These are phyloP conservation scores for Metopia argyrocephala DNA, from an alignment of 2,888 invertebrate species.

Conservation along the genomic window DNA sequence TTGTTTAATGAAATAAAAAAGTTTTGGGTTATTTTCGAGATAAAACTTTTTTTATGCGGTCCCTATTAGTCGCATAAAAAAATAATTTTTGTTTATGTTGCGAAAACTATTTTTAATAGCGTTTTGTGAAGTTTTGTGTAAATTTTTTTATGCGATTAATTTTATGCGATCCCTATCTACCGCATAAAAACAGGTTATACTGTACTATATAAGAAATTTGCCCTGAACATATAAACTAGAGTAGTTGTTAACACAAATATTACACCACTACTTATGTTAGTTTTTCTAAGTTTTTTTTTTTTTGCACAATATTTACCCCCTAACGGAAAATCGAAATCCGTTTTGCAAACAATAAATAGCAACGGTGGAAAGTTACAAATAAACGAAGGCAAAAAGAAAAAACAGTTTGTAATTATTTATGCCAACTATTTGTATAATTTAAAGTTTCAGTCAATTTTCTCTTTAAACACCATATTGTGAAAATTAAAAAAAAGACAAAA, in stretches of 20 bases:
- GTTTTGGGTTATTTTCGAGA: no score
- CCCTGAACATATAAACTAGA: not conserved
- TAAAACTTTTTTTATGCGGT: no score
- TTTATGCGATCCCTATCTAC: no score
- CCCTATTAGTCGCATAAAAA: no score
- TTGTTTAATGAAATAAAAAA: no score
- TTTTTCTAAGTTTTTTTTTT: not conserved
- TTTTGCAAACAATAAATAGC: not conserved
- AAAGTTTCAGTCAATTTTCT: conserved; percentile 11
- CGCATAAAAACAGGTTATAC: no score
- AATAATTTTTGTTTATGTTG: no score
- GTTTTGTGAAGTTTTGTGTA: no score
- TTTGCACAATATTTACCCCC: not conserved
- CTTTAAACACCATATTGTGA: not conserved
- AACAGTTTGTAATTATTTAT: conserved; percentile 53
- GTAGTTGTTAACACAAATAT: not conserved
- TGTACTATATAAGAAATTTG: not conserved
- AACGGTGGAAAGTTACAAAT: not conserved
- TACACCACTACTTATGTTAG: no score
- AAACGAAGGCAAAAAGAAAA: not conserved
- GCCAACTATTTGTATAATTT: conserved; percentile 62
- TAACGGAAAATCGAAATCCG: not conserved
- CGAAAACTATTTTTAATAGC: no score
- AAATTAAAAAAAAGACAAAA: not conserved
- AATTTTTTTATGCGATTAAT: no score